Evolutionary conservation across 2,113 vertebrate genomes (phyloP), one percentile per base, ranked within the genome.

Genomic region (Podarcis muralis): DNA sequence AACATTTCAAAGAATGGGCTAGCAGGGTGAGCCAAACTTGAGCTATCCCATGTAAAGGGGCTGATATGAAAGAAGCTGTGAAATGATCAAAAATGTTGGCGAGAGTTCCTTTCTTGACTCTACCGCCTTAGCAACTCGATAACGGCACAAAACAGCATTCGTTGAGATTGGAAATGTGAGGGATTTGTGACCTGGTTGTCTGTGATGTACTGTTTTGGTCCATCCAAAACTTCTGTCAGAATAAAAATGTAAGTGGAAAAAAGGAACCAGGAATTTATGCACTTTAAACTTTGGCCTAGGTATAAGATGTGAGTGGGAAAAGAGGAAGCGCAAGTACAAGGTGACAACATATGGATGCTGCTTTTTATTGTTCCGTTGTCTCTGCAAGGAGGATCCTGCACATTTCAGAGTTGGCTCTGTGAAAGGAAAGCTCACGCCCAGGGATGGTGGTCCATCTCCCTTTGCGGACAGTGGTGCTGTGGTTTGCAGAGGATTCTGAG

Each of bases 321-420:
- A 57, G 20, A 84, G 57, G 18, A 62, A 6, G 3, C 11, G 3
- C 3, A 5, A 80, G 15, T n/a, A 30, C 48, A 62, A 75, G 22
- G 20, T 66, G 48, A 2, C 7, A 30, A 48, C 22, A 43, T 13
- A 87, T 27, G 0, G 1, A 3, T 5, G 16, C 11, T 25, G 20
- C 22, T 48, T 8, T 53, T 35, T 90, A 95, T 27, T n/a, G 13
- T 2, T 94, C 25, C 1, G 69, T 32, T 11, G 25, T 57, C 1
- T n/a, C 75, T 0, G 12, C 1, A 81, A 95, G 92, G 85, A 97
- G 74, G 84, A 91, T 79, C 32, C 43, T 95, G 92, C 96, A 97
- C 94, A 95, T 87, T 75, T 88, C 87, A 5, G 96, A 96, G 86
- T 97, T 97, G 84, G 90, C 88, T 12, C 0, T 43, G 72, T 96